phyloP scores from a whole-genome alignment of 2,888 invertebrate genomes.

The Caenorhabditis sinica region DNA sequence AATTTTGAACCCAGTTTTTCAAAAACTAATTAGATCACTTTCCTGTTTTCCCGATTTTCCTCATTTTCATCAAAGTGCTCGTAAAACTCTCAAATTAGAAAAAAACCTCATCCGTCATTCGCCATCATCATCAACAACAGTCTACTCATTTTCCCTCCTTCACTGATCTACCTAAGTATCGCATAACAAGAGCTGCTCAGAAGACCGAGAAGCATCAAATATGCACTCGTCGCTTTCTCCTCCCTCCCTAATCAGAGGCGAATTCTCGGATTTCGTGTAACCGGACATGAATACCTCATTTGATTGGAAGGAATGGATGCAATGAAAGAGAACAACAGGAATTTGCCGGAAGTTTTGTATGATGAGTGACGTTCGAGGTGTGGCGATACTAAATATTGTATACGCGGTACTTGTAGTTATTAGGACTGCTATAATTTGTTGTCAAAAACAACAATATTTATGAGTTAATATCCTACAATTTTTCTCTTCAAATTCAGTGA shows the following conservation, averaged over 20 bases:
- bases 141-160: conserved; percentile 27
- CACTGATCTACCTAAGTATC: conserved; percentile 49
- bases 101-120: neutral
- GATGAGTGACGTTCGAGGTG: neutral
- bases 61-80: too few species aligned
- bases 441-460: neutral
- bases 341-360: neutral
- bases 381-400: neutral
- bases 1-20: too few species aligned
- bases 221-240: conserved; percentile 27
- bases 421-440: neutral
- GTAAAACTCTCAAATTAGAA: neutral
- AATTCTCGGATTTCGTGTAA: conserved; percentile 45
- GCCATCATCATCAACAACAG: conserved; percentile 19
- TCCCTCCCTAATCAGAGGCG: conserved; percentile 41
- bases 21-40: too few species aligned
- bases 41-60: too few species aligned
- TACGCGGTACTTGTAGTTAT: neutral
- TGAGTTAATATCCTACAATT: neutral
- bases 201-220: conserved; percentile 17
- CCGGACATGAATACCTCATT: conserved; percentile 41
- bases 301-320: conserved; percentile 19
- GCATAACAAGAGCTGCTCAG: conserved; percentile 16
- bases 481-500: too few species aligned
- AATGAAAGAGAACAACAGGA: conserved; percentile 5